Conservation (phyloP, 2,113 vertebrate species). For the Petroica traversi region DNA sequence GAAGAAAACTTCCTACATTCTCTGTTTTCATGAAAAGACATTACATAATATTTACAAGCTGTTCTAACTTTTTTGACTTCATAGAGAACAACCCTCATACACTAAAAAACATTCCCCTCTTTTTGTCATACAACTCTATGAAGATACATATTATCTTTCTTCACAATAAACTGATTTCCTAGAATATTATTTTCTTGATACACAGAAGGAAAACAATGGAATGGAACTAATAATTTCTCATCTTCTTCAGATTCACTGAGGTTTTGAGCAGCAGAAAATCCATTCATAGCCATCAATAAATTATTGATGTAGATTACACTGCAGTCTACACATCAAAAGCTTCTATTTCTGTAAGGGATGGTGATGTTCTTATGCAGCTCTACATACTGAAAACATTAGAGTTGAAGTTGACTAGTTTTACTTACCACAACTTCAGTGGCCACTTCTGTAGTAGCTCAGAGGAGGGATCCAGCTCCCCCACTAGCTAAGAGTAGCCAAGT, state of each 20-base stretch:
- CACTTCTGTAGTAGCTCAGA: background rate
- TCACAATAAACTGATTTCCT: background rate
- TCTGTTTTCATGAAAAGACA: background rate
- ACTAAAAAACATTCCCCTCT: background rate
- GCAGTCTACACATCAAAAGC: background rate
- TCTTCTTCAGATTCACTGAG: background rate
- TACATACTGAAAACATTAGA: background rate
- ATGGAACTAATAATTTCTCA: background rate
- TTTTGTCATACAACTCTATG: background rate
- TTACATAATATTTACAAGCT: background rate
- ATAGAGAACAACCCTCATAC: background rate
- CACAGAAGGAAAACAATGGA: background rate
- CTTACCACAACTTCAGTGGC: background rate
- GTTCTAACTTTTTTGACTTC: background rate
- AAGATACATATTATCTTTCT: background rate
- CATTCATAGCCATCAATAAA: background rate
- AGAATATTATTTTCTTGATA: background rate
- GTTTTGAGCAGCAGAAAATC: background rate
- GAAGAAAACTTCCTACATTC: background rate
- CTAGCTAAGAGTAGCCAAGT: background rate
- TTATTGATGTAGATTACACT: background rate
- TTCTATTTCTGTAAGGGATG: background rate
- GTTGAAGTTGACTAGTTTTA: background rate
- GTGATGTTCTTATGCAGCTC: background rate
- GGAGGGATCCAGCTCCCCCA: background rate